These are phyloP conservation scores for Acrocephalus kingi DNA, from an alignment of 2,113 vertebrate genomes.

Conservation along the genomic window DNA sequence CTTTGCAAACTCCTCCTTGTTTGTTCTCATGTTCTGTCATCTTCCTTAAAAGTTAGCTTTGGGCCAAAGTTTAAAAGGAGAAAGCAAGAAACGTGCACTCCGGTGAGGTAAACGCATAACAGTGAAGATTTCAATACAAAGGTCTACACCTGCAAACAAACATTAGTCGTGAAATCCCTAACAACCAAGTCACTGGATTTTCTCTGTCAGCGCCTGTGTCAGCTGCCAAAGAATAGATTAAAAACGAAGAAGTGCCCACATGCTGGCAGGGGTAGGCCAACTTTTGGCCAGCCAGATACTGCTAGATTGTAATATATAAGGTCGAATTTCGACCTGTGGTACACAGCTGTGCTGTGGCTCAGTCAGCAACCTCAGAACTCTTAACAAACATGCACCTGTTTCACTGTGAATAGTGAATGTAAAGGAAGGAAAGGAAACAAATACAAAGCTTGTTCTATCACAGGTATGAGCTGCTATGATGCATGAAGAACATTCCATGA, in stretches of 20 bases:
- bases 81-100: constrained; percentile 52
- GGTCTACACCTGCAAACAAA: constrained; percentile 74
- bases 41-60: constrained; percentile 78
- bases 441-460: constrained; percentile 85
- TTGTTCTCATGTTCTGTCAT: constrained; percentile 57
- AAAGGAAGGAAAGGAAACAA: constrained; percentile 83
- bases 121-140: constrained; percentile 65
- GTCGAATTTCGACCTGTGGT: constrained; percentile 84
- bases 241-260: constrained; percentile 89
- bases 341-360: constrained; percentile 93
- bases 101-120: constrained; percentile 65
- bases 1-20: constrained; percentile 34
- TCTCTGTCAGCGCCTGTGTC: constrained; percentile 88
- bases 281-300: constrained; percentile 81
- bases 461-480: constrained; percentile 91
- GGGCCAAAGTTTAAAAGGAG: constrained; percentile 73
- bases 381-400: constrained; percentile 88
- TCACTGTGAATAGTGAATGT: constrained; percentile 98
- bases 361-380: constrained; percentile 87
- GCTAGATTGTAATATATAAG: constrained; percentile 88
- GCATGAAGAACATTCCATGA: constrained; percentile 97
- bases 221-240: constrained; percentile 96
- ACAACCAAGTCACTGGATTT: constrained; percentile 91
- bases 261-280: constrained; percentile 86
- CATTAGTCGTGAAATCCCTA: constrained; percentile 85